These are phyloP conservation scores for Oxyteleia sp. DNA, from an alignment of 2,888 invertebrate species.

Conservation along the genomic window DNA sequence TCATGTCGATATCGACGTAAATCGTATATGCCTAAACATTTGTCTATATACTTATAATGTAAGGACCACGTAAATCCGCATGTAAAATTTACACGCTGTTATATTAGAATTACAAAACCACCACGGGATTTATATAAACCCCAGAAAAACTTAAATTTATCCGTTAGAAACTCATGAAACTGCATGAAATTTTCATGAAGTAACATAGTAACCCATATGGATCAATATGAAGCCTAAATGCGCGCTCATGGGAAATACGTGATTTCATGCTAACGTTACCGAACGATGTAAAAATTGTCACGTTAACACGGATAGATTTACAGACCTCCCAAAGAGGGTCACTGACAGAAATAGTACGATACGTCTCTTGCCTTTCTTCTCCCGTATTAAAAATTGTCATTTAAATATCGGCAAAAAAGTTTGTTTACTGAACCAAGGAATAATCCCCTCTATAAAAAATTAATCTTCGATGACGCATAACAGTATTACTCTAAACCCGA, in stretches of 20 bases:
- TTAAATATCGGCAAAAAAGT: background rate
- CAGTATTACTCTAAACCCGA: too few species aligned
- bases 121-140: background rate
- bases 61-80: too few species aligned
- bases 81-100: slow-evolving; percentile 23
- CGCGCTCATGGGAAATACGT: slow-evolving; percentile 27
- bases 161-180: slow-evolving; percentile 13
- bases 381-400: too few species aligned
- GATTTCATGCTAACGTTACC: slow-evolving; percentile 17
- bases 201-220: slow-evolving; percentile 31
- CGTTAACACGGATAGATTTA: slow-evolving; percentile 40
- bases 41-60: too few species aligned
- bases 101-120: slow-evolving; percentile 34
- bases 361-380: too few species aligned
- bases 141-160: slow-evolving; percentile 25
- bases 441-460: too few species aligned
- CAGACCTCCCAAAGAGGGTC: too few species aligned
- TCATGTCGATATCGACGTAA: too few species aligned
- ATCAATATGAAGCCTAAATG: slow-evolving; percentile 48
- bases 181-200: slow-evolving; percentile 46
- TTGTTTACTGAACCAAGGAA: too few species aligned
- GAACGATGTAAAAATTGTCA: slow-evolving; percentile 31
- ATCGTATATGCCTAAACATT: too few species aligned
- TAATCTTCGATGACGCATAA: too few species aligned
- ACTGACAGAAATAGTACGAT: too few species aligned